Base-by-base conservation (phyloP, 2,888 invertebrate genomes). In the Oscheius sp. region DNA sequence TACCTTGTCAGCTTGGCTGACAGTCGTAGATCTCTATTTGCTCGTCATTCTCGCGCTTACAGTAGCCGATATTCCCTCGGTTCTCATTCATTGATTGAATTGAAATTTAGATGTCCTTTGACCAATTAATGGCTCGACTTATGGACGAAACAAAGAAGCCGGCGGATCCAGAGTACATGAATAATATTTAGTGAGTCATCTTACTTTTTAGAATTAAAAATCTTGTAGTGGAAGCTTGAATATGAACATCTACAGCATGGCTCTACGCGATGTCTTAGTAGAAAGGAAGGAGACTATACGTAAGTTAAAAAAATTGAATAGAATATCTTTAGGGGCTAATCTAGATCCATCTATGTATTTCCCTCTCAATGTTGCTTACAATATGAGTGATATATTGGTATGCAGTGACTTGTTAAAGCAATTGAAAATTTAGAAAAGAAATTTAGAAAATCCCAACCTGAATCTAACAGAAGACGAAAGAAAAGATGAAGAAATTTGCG, bases 271-370 rank as follows among this genome's bases (percentile, higher is more conserved):
- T 17, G 64, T 74, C 22, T 41, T 77, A 12, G 59, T 71, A 12
- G 75, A 77, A 28, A 65, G 73, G 33, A 77, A 77, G 65, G 74
- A 73, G 45, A 50, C 69, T 1, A 41, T 73, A 28, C 67, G 77
- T 77, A 65, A 67, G 75, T 67, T 2, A n/a, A 3, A n/a, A 5
- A n/a, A 1, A 30, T 2, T 17, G 12, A 28, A 8, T 20, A 12
- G 3, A 47, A 24, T 12, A 3, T 6, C 30, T 62, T 26, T 20
- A 62, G 62, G 62, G 8, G 47, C 41, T 9, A 44, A 49, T 26
- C 28, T 59, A 5, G 59, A 59, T 30, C 59, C 59, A 4, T 30
- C 24, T 8, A 28, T 59, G 59, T 59, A 24, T 30, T 59, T 41
- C n/a, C 59, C 59, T 8, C 59, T n/a, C n/a, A 59, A 59, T 30